Base-by-base conservation (phyloP, 2,113 vertebrate species). In the Nesogale talazaci region DNA sequence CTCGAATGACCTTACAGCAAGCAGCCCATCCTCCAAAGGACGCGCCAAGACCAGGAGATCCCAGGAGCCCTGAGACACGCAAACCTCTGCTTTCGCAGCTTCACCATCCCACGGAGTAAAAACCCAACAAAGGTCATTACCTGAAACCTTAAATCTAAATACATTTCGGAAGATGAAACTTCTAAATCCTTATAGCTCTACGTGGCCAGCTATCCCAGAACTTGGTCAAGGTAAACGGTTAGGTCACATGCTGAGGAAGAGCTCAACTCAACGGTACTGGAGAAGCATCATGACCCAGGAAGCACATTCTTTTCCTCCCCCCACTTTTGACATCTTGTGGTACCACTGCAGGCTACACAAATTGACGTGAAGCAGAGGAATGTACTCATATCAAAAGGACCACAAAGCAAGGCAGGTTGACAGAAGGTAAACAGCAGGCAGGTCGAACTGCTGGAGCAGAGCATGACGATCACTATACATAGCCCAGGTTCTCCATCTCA, bases 401-500 rank as follows among this genome's bases (percentile, higher is more conserved):
- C 98, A 98, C 96, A 96, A 97, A 98, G 98, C 98, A 98, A 97
- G 97, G 97, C 96, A 93, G 52, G 93, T 92, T 61, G 88, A 97
- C 95, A 93, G 82, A 96, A 96, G 98, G 98, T 97, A 97, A 97
- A 98, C 97, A 95, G 97, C 97, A 97, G 97, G 98, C 96, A 69
- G 98, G 96, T 96, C 89, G 95, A 97, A 97, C 95, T 96, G 97
- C 96, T 97, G 96, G 95, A 96, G 83, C 77, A 38, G 92, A 95
- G 96, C 75, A 90, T 22, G 77, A 94, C 77, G 23, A 10, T 89
- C 97, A 97, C 97, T 99, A 99, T 97, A 99, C 98, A 16, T 99
- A 99, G 77, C 99, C 99, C 81, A 99, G 99, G 95, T 98, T 99
- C 97, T 99, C 99, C 99, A 99, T 99, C 98, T 99, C 99, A 0